Base-by-base conservation (phyloP, 1,140 invertebrate species). In the Drosophila burlai region DNA sequence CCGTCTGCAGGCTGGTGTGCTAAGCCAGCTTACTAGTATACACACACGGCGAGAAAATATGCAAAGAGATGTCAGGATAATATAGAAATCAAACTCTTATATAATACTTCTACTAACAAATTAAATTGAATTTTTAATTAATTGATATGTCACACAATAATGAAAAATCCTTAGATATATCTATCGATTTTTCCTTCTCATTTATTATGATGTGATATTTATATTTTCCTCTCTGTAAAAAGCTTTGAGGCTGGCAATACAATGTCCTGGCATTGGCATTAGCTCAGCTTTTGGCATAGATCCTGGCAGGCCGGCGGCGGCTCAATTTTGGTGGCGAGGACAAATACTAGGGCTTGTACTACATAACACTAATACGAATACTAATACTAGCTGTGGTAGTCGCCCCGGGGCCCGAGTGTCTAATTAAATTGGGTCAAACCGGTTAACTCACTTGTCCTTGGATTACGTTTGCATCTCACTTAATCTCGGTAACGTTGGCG, bases 401-500 rank as follows among this genome's bases (percentile, higher is more conserved):
- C 31, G 26, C 18, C 66, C 66, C 38, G 8, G 34, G 62, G 42
- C 40, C 43, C 58, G 18, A 36, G 69, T 79, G 82, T 90, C 81
- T 90, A 90, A 90, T 90, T 90, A 90, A 90, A 90, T 90, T 90
- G 85, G 85, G 85, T 90, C 85, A 90, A 74, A 80, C 63, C 81
- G 80, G 85, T 90, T 90, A 90, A 82, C 85, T 90, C 82, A 90
- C 85, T 90, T 90, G 85, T 90, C 85, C 82, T 76, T 77, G 82
- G 85, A 85, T 90, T 90, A 90, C 81, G 85, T 84, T 85, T 85
- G 81, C 86, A 90, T 90, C 81, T 73, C 61, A 90, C 81, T 83
- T 85, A 82, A 85, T 85, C 85, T 91, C 43, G 58, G 76, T 58
- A 40, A 40, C 54, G 64, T 55, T 54, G 69, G 60, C 54, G 2